phyloP scores from a whole-genome alignment of 2,888 invertebrate genomes.

The Zygaena filipendulae region DNA sequence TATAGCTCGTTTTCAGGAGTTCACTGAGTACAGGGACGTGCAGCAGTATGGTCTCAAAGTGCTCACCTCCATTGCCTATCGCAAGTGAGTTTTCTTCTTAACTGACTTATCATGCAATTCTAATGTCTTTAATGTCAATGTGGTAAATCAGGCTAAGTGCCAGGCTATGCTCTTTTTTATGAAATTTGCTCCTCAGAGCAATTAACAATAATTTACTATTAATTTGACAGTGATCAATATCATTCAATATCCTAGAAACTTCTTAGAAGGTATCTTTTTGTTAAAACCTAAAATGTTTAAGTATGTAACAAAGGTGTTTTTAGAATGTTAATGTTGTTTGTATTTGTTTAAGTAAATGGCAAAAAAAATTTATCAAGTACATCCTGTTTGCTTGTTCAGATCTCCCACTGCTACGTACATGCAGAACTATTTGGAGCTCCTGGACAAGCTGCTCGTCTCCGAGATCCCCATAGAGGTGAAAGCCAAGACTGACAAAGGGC shows the following conservation, averaged over 20 bases:
- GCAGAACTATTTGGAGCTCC: conserved; percentile 72
- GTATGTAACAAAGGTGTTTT: too few relatives aligned
- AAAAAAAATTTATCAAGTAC: too few relatives aligned
- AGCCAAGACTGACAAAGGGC: conserved; percentile 35
- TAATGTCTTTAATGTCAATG: too few relatives aligned
- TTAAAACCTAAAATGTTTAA: too few relatives aligned
- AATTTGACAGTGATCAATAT: too few relatives aligned
- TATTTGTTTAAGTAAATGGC: too few relatives aligned
- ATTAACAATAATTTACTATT: not conserved
- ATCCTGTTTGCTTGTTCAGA: too few relatives aligned
- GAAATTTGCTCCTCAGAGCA: not conserved
- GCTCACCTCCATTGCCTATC: conserved; percentile 41
- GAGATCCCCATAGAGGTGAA: conserved; percentile 56
- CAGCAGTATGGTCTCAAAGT: conserved; percentile 75
- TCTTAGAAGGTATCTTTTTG: too few relatives aligned
- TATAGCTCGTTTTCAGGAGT: conserved; percentile 79
- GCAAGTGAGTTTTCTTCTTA: conserved; percentile 31
- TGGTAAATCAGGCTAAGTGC: too few relatives aligned
- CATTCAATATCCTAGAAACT: too few relatives aligned
- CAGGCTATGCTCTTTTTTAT: too few relatives aligned
- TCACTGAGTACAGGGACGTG: conserved; percentile 78
- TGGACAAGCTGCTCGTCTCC: conserved; percentile 66
- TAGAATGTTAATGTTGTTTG: too few relatives aligned
- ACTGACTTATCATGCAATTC: not conserved
- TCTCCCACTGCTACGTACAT: conserved; percentile 68